A percentile compares a stretch with the other conserved stretches of the same genome.
These are phyloP conservation scores for Salvelinus alpinus DNA, from an alignment of 2,113 vertebrate genomes.

Conservation along the genomic window DNA sequence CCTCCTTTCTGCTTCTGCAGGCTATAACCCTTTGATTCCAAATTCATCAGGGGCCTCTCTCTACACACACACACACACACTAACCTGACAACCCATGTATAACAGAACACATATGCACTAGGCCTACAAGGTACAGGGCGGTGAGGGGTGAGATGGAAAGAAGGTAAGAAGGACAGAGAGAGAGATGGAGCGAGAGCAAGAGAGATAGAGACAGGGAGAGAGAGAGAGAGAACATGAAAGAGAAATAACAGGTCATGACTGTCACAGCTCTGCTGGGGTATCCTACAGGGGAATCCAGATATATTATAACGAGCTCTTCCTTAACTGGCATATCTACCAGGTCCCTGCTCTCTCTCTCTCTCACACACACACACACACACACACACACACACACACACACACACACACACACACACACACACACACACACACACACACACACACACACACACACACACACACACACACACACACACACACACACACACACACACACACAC, in stretches of 20 bases:
- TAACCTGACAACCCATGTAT: neutral
- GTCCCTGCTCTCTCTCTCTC: too few species aligned
- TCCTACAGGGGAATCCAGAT: too few species aligned
- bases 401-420: too few species aligned
- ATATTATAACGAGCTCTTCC: too few species aligned
- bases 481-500: neutral
- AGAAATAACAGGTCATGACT: neutral
- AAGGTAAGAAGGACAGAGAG: too few species aligned
- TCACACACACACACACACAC: too few species aligned
- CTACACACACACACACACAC: neutral
- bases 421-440: too few species aligned
- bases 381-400: slow-evolving; percentile 14
- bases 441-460: too few species aligned
- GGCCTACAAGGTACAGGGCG: neutral
- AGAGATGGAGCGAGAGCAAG: too few species aligned
- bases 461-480: slow-evolving; percentile 8
- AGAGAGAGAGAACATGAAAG: neutral
- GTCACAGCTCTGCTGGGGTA: neutral
- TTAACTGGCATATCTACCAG: too few species aligned
- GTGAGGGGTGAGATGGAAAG: neutral
- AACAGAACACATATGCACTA: neutral
- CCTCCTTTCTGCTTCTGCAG: neutral
- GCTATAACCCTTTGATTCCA: neutral
- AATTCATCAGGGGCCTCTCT: neutral
- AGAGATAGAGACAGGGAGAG: too few species aligned